phyloP scores from a whole-genome alignment of 2,888 invertebrate species.

The Drosophila affinis region DNA sequence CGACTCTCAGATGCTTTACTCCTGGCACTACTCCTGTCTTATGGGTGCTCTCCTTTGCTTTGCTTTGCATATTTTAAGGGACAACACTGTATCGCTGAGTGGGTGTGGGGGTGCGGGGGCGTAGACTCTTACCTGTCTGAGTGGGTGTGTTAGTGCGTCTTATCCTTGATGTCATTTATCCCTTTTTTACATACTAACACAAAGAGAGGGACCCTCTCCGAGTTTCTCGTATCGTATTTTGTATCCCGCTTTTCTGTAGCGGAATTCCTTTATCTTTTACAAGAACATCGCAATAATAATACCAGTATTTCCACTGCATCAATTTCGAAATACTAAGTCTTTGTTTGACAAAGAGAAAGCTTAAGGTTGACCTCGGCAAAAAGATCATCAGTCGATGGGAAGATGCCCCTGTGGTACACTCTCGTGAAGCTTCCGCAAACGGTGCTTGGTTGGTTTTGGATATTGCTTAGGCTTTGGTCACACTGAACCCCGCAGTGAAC shows the following conservation, averaged over 20 bases:
- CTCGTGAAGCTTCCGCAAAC: too few species aligned
- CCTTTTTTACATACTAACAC: constrained; percentile 60
- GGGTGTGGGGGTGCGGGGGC: background rate
- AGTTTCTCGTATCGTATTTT: constrained; percentile 18
- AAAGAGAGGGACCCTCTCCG: constrained; percentile 29
- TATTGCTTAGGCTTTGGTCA: background rate
- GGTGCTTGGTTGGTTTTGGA: too few species aligned
- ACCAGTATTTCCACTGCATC: too few species aligned
- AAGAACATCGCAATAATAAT: too few species aligned
- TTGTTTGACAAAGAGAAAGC: background rate
- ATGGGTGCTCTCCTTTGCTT: constrained; percentile 49
- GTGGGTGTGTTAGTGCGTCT: constrained; percentile 36
- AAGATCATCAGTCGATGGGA: background rate
- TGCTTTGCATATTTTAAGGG: constrained; percentile 69
- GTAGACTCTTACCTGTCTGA: constrained; percentile 2
- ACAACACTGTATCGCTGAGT: constrained; percentile 10
- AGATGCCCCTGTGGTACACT: fast-evolving
- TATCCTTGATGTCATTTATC: constrained; percentile 68
- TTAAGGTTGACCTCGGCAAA: background rate
- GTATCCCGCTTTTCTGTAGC: background rate
- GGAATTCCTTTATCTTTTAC: too few species aligned
- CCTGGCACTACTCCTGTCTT: constrained; percentile 41
- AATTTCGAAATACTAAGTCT: background rate
- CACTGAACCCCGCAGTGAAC: too few species aligned
- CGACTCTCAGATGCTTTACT: constrained; percentile 9